phyloP scores from a whole-genome alignment of 2,888 invertebrate species.

The Scaptomyza flava region DNA sequence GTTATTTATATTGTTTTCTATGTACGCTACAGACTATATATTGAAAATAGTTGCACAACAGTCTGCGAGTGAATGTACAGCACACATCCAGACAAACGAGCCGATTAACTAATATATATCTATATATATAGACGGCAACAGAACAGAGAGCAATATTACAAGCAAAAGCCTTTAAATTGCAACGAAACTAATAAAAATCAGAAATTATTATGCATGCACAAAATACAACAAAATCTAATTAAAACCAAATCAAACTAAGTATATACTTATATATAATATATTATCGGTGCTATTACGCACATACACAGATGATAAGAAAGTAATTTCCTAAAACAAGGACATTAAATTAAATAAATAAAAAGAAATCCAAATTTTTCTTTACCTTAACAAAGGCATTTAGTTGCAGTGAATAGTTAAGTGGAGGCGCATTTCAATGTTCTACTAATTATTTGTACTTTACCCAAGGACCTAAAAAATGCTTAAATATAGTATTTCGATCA shows the following conservation, averaged over 20 bases:
- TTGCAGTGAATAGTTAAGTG: neutral
- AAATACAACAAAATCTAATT: slow-evolving; percentile 2
- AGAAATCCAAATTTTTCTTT: neutral
- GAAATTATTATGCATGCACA: slow-evolving; percentile 16
- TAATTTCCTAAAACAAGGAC: neutral
- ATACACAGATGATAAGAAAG: neutral
- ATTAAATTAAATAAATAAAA: slow-evolving; percentile 11
- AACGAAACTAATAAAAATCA: slow-evolving; percentile 16
- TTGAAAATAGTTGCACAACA: slow-evolving; percentile 41
- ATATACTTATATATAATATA: neutral
- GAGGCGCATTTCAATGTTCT: neutral
- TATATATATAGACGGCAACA: slow-evolving; percentile 15
- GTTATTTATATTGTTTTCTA: slow-evolving; percentile 37
- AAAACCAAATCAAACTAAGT: slow-evolving; percentile 18
- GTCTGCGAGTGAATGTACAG: slow-evolving; percentile 41
- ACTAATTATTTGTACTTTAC: neutral
- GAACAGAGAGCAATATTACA: slow-evolving; percentile 17
- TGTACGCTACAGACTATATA: slow-evolving; percentile 36
- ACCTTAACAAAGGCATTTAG: neutral
- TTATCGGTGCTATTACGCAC: neutral
- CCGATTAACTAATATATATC: slow-evolving; percentile 11
- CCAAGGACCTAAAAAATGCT: neutral
- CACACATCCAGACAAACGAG: slow-evolving; percentile 41
- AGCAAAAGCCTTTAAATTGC: slow-evolving; percentile 28
- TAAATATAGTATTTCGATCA: too few species aligned